Evolutionary conservation across 2,113 vertebrate genomes (phyloP), one percentile per base, ranked within the genome.

Genomic region (Myodes glareolus): DNA sequence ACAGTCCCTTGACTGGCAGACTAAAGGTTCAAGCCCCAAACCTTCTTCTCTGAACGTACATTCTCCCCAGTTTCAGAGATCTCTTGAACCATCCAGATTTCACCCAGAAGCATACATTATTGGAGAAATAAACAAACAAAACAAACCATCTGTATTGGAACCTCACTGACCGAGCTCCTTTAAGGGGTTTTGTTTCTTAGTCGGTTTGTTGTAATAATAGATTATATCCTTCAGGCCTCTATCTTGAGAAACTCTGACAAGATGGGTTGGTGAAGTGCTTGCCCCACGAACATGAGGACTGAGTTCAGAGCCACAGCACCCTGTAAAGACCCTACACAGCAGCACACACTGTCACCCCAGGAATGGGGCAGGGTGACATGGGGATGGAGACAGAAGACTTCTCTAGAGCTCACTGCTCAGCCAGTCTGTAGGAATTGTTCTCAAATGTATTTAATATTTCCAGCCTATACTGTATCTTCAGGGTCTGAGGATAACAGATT

Each of bases 171-270:
- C n/a, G 70, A 91, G 21, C 52, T 90, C 52, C 55, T 47, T 13
- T 52, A 61, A 82, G 81, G 68, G 36, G 27, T 89, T 92, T 76
- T 78, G 29, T 82, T 84, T 61, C 31, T 55, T 36, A 3, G 47
- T 80, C 36, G 7, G 52, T 82, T 82, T 39, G 52, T 33, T 58
- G 86, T 96, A 94, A 94, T 95, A 91, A 92, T 92, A 77, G 70
- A 82, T 92, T 47, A 47, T 47, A 33, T 93, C 81, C 94, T 70
- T 82, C 73, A 93, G 77, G 55, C 61, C 52, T 97, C 61, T 73
- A 11, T 72, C 42, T 91, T 58, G 76, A 96, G 73, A 75, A 95
- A 89, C 27, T 72, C 89, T 87, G 65, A 29, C 21, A 52, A 25
- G 63, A 68, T n/a, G 85, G 47, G 42, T n/a, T 72, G 47, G 47